phyloP scores from a whole-genome alignment of 2,797 vertebrate species.

The Pseudochromis fuscus region DNA sequence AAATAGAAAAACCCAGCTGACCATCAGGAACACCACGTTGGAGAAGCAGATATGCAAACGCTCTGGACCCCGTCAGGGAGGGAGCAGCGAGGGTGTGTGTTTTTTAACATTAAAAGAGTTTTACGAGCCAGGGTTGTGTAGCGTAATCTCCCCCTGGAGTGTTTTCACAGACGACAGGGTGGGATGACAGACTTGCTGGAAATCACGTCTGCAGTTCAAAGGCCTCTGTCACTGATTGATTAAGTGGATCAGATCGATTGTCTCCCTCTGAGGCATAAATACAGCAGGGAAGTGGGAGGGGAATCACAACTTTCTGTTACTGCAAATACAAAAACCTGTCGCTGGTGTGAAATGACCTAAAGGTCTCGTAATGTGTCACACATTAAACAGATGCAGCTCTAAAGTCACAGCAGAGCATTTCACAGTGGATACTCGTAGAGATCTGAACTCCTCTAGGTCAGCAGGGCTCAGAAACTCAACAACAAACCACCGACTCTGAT shows the following conservation, averaged over 20 bases:
- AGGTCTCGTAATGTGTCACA: conserved; percentile 37
- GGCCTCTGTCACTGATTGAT: conserved; percentile 72
- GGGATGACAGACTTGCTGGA: conserved; percentile 73
- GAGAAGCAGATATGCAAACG: conserved; percentile 18
- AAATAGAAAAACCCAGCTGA: too few species aligned
- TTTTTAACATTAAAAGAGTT: conserved; percentile 75
- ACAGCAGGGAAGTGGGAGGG: conserved; percentile 30
- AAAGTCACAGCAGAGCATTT: conserved; percentile 16
- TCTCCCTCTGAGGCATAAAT: conserved; percentile 47
- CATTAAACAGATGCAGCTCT: conserved; percentile 18
- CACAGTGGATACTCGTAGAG: conserved; percentile 18
- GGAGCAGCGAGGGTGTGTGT: conserved; percentile 45
- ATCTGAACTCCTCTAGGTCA: conserved; percentile 39
- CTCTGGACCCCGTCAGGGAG: conserved; percentile 38
- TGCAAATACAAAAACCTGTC: conserved; percentile 15
- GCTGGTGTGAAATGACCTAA: conserved; percentile 42
- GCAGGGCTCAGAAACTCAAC: conserved; percentile 7
- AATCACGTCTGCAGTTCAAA: conserved; percentile 81
- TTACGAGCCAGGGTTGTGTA: conserved; percentile 70
- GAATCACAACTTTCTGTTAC: conserved; percentile 4
- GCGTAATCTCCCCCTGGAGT: conserved; percentile 73
- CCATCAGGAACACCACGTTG: too few species aligned
- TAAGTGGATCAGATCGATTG: conserved; percentile 71
- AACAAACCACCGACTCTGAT: conserved; percentile 28
- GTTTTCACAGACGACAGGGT: conserved; percentile 75